Evolutionary conservation across 2,113 vertebrate genomes (phyloP).

Genomic region (Edolisoma coerulescens): DNA sequence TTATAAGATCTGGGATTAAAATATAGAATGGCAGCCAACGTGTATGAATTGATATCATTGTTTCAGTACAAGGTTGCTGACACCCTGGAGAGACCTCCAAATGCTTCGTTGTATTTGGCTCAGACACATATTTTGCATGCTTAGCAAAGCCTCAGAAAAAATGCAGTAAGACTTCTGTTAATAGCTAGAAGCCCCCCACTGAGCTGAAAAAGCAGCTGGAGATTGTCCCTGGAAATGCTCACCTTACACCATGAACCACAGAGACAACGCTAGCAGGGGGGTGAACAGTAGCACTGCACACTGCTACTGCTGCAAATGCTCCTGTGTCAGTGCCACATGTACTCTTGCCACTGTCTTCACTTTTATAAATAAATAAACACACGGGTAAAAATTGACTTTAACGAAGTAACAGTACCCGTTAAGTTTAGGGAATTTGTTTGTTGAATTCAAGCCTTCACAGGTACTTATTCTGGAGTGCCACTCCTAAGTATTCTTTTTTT

Average conservation of each 20-base stretch:
- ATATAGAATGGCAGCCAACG: not conserved
- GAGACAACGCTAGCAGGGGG: not conserved
- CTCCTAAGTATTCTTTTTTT: not conserved
- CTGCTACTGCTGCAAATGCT: not conserved
- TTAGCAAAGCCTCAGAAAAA: not conserved
- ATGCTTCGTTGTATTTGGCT: not conserved
- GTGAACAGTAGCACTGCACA: not conserved
- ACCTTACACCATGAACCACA: not conserved
- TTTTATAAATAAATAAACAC: not conserved
- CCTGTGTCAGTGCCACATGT: not conserved
- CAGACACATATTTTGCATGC: not conserved
- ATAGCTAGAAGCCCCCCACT: not conserved
- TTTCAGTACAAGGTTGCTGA: not conserved
- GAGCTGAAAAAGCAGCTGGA: not conserved
- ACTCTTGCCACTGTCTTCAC: not conserved
- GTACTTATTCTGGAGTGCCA: not conserved
- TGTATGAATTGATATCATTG: not conserved
- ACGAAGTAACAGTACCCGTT: not conserved
- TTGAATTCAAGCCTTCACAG: not conserved
- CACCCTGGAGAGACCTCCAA: not conserved
- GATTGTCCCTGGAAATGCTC: not conserved
- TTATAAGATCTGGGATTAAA: not conserved
- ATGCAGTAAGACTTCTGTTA: not conserved
- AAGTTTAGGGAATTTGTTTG: not conserved
- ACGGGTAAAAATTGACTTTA: not conserved